Evolutionary conservation across 30 jellyfish, hydroid and myxozoan species (phyloP).

Genomic region (Pelagia noctiluca): DNA sequence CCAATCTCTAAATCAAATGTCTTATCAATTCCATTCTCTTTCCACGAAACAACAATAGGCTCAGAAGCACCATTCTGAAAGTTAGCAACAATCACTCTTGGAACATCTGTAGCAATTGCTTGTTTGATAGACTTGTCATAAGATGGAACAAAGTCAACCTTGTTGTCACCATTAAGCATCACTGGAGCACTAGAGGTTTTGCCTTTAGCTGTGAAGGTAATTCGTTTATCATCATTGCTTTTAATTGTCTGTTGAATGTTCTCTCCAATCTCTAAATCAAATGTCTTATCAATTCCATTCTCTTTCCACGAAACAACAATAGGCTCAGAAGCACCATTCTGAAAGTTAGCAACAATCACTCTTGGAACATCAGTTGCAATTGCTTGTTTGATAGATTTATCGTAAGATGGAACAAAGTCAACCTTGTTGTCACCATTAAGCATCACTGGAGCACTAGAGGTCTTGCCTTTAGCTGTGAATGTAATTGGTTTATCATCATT

Average conservation of each 20-base stretch:
- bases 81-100: conserved; percentile 17
- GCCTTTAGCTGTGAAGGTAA: not conserved
- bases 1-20: not conserved
- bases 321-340: not conserved
- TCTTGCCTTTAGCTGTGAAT: not conserved
- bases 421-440: not conserved
- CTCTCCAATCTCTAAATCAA: not conserved
- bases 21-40: conserved; percentile 9
- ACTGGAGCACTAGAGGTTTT: not conserved
- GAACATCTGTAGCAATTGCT: conserved; percentile 3
- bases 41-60: conserved; percentile 8
- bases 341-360: not conserved
- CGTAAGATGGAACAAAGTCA: not conserved
- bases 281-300: not conserved
- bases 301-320: not conserved
- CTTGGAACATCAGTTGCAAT: not conserved
- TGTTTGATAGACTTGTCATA: not conserved
- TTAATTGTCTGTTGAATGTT: not conserved
- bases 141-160: not conserved
- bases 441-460: not conserved
- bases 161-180: conserved; percentile 8
- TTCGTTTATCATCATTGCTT: not conserved
- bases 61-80: conserved; percentile 7
- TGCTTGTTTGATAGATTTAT: not conserved
- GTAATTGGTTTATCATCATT: not conserved